phyloP scores from a whole-genome alignment of 2,113 vertebrate genomes.

The Hiodon alosoides region DNA sequence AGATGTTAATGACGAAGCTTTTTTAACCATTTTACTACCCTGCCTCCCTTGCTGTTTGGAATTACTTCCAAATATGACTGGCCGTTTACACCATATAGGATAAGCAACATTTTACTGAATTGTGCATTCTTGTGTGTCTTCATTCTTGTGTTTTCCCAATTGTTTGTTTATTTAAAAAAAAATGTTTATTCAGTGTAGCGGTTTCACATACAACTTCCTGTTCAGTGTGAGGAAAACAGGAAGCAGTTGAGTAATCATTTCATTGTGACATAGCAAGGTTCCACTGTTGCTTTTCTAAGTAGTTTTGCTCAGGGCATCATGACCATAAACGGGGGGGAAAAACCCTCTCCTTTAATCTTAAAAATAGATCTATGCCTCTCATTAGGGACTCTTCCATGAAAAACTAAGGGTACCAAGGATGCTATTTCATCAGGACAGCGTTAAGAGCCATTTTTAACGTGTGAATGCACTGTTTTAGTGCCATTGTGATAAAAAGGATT shows the following conservation, averaged over 20 bases:
- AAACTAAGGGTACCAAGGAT: background rate
- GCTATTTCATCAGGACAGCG: background rate
- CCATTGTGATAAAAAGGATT: background rate
- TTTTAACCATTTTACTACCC: too few species aligned
- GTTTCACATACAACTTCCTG: background rate
- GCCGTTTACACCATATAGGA: too few species aligned
- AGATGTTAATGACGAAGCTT: too few species aligned
- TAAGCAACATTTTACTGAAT: too few species aligned
- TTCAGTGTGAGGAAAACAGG: background rate
- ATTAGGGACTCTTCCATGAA: slow-evolving; percentile 7
- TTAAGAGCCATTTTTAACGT: background rate
- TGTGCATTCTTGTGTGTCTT: too few species aligned
- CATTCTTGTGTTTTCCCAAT: background rate
- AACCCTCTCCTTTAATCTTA: slow-evolving; percentile 12
- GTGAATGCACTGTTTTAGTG: background rate
- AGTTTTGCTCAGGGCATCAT: background rate
- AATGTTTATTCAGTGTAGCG: too few species aligned
- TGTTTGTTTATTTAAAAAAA: background rate
- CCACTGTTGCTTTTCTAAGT: background rate
- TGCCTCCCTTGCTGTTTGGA: too few species aligned
- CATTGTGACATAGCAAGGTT: background rate
- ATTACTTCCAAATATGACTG: too few species aligned
- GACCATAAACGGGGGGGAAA: background rate
- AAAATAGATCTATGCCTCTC: slow-evolving; percentile 18
- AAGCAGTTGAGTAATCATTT: background rate